Evolutionary conservation across 2,888 invertebrate genomes (phyloP), one percentile per base, ranked within the genome.

Genomic region (Ochropacha duplaris): DNA sequence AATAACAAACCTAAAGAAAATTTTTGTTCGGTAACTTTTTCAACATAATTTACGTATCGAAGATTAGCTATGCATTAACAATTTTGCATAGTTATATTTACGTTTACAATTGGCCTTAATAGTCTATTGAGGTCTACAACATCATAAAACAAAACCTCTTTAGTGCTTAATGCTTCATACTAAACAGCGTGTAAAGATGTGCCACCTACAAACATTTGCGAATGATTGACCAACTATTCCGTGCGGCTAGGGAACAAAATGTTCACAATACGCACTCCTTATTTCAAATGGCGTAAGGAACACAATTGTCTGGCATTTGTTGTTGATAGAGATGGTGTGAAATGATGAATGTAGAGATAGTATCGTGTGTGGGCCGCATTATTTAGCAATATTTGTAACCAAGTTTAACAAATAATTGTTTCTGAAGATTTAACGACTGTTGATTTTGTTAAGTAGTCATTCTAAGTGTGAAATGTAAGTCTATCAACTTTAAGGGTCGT

Each of bases 91-190:
- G 19, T 39, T 26, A 12, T n/a, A n/a, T n/a, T n/a, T n/a, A 44
- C 19, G n/a, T 39, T 58, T 50, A 57, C 39, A 34, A 22, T 4
- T 49, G 52, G 56, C 68, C 60, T 61, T 66, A 66, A 68, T 63
- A 50, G 61, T 60, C 56, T 34, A 61, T 55, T 56, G 57, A 62
- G 64, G 62, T 59, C 57, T 64, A 65, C 71, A 69, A 65, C 67
- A 62, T 64, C 69, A 67, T 80, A 78, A 80, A 80, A 68, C 66
- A 60, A 58, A 69, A 68, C 63, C 62, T 65, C 60, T 72, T 72
- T 58, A 62, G 61, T 62, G 16, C 31, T 59, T 58, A 59, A 65
- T 65, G 64, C 59, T 61, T 59, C 63, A 64, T 71, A 68, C n/a
- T 71, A 74, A 69, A 66, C 50, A 44, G 34, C 57, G 58, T 36